phyloP scores from a whole-genome alignment of 1,140 invertebrate species.

The Macrocentrus cingulum region DNA sequence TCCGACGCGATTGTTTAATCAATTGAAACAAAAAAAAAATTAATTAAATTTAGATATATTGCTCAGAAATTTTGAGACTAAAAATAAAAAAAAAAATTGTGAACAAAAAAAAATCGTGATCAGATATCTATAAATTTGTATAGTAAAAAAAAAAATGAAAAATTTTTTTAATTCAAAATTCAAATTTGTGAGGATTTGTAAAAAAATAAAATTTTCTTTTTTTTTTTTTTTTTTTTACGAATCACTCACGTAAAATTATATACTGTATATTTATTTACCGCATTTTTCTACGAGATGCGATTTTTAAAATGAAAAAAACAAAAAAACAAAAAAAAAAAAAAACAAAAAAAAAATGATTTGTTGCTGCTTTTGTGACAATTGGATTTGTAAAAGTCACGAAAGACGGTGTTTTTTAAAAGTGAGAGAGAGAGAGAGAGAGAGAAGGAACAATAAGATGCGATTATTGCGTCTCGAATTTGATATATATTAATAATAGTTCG shows the following conservation, averaged over 20 bases:
- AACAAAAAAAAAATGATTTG: too few relatives aligned
- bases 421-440: slow-evolving; percentile 8
- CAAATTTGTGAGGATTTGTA: slow-evolving; percentile 37
- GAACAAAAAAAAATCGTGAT: slow-evolving; percentile 12
- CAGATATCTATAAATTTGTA: slow-evolving; percentile 13
- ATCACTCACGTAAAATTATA: slow-evolving; percentile 30
- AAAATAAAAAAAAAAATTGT: slow-evolving; percentile 32
- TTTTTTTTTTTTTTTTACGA: slow-evolving; percentile 35
- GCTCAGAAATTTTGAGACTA: slow-evolving; percentile 37
- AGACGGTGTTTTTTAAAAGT: neutral
- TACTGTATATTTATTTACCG: slow-evolving; percentile 25
- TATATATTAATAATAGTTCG: too few relatives aligned
- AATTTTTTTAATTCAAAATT: slow-evolving; percentile 25
- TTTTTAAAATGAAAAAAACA: slow-evolving; percentile 12
- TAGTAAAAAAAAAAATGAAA: slow-evolving; percentile 18
- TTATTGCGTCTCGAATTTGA: slow-evolving; percentile 26
- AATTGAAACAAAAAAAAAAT: slow-evolving; percentile 6
- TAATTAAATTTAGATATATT: slow-evolving; percentile 33
- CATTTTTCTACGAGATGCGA: slow-evolving; percentile 31
- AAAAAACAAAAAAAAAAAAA: too few relatives aligned
- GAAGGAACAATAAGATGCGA: slow-evolving; percentile 20
- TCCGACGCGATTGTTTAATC: slow-evolving; percentile 9
- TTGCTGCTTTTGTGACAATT: slow-evolving; percentile 9
- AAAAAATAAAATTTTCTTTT: slow-evolving; percentile 32
- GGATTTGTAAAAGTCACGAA: slow-evolving; percentile 2